Evolutionary conservation across 2,888 invertebrate genomes (phyloP), one percentile per base, ranked within the genome.

Genomic region (Camptogramma bilineatum): DNA sequence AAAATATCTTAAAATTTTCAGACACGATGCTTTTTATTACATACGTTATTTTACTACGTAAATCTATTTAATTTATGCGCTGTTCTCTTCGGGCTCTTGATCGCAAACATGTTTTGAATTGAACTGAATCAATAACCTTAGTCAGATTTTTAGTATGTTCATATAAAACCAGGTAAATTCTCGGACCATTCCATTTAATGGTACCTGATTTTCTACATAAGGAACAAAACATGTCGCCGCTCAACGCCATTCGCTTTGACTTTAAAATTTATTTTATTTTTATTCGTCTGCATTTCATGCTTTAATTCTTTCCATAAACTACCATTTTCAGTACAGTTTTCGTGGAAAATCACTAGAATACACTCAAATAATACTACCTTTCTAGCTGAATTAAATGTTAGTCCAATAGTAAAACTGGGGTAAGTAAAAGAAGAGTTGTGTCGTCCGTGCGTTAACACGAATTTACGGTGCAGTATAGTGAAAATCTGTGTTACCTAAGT

Each of bases 401-500:
- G 54, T 54, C 19, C 13, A 17, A 39, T 42, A 44, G n/a, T 60
- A 42, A 54, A 50, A 48, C 61, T 54, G 17, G 17, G 21, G 8
- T 47, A 51, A 42, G 44, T 54, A 48, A 53, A 31, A 21, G 19
- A n/a, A 19, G 24, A 28, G 16, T 31, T 62, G 62, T 55, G 53
- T 60, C 16, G 53, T 60, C 28, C 28, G 17, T 42, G 19, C 48
- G 42, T 31, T 55, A 60, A 64, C 56, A 42, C 19, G 55, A 61
- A 61, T 61, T 57, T 61, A 65, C 61, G 61, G 56, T 61, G 52
- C 48, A 64, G 39, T 60, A 52, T 34, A 61, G 54, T 51, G 50
- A 19, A 64, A 65, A 57, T 57, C 57, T 60, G 52, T 52, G 50
- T 50, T 44, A 51, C 52, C 44, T 51, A 31, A 53, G 50, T 16